Evolutionary conservation across 2,113 vertebrate genomes (phyloP), one percentile per base, ranked within the genome.

Genomic region (Gasterosteus nipponicus): DNA sequence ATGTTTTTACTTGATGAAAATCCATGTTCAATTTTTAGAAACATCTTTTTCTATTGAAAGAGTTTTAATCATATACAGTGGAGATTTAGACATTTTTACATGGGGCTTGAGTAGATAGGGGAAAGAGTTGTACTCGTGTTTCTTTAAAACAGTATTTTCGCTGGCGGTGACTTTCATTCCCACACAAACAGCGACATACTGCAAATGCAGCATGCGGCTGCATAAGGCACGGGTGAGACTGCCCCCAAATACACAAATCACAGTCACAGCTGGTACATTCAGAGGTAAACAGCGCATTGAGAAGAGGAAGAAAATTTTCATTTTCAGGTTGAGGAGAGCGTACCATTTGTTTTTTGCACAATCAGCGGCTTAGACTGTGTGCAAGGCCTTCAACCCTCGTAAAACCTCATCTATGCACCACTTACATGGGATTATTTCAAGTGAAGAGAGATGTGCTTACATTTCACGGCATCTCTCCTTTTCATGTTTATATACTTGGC

Each of bases 1-100:
- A 87, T 78, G 76, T 90, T 92, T 94, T 90, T 91, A 92, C 89
- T 92, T 93, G 88, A 91, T 84, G 80, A 88, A 87, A 84, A 88
- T 85, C 69, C 72, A 90, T 89, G 87, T 91, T 88, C 71, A 87
- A 70, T 86, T 92, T 93, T 92, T 90, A 89, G 80, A 89, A 86
- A 87, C 77, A 89, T 84, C 73, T 90, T 92, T 91, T 92, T 92
- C 86, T 86, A 91, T 90, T 88, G 70, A 87, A 86, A 85, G 83
- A 90, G 77, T 90, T 89, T 89, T 84, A 82, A 86, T 74, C 73
- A 81, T 76, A 81, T 67, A 75, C 65, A 65, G 82, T 74, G 72
- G 76, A 81, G 64, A 77, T 57, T 82, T 83, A 89, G 73, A 73
- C 49, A 83, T 90, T 80, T 91, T 82, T 90, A 92, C 82, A 90